Percentiles rank a stretch among this genome's conserved stretches.
Conservation (phyloP, 2,113 vertebrate species). For the Oryzias woworae region DNA sequence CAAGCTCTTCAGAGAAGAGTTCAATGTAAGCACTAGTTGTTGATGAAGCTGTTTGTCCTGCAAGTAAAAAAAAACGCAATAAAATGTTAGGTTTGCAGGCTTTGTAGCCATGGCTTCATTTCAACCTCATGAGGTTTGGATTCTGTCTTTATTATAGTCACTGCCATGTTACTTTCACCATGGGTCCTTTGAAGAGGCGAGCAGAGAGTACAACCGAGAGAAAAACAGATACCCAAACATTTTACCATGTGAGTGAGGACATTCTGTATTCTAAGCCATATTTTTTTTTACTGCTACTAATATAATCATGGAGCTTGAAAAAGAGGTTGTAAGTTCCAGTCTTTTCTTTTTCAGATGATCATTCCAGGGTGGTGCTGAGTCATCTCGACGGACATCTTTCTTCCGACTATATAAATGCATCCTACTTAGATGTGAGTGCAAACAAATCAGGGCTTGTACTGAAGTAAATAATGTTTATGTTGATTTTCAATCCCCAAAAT, state of each 20-base stretch:
- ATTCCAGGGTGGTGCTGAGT: slow-evolving; percentile 85
- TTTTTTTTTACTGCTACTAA: slow-evolving; percentile 38
- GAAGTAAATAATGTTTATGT: background rate
- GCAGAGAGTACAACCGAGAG: slow-evolving; percentile 90
- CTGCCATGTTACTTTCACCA: slow-evolving; percentile 85
- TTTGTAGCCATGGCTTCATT: slow-evolving; percentile 50
- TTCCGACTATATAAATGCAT: slow-evolving; percentile 94
- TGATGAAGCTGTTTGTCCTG: slow-evolving; percentile 36
- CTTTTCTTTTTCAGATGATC: slow-evolving; percentile 81
- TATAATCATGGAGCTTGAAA: slow-evolving; percentile 32
- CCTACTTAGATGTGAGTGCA: slow-evolving; percentile 91
- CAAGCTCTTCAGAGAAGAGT: slow-evolving; percentile 92
- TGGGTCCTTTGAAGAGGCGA: slow-evolving; percentile 89
- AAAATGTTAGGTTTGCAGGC: slow-evolving; percentile 47
- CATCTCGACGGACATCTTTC: slow-evolving; percentile 78
- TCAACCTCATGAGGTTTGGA: slow-evolving; percentile 52
- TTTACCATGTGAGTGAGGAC: slow-evolving; percentile 87
- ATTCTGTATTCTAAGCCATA: slow-evolving; percentile 19
- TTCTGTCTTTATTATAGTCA: slow-evolving; percentile 76
- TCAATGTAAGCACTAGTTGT: slow-evolving; percentile 81
- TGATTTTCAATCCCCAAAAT: background rate
- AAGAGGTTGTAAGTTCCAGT: slow-evolving; percentile 1
- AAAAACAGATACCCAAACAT: slow-evolving; percentile 98
- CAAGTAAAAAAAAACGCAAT: slow-evolving; percentile 30
- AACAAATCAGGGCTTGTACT: background rate